Conservation (phyloP, 1,140 invertebrate species). For the Bilobella aurantiaca region DNA sequence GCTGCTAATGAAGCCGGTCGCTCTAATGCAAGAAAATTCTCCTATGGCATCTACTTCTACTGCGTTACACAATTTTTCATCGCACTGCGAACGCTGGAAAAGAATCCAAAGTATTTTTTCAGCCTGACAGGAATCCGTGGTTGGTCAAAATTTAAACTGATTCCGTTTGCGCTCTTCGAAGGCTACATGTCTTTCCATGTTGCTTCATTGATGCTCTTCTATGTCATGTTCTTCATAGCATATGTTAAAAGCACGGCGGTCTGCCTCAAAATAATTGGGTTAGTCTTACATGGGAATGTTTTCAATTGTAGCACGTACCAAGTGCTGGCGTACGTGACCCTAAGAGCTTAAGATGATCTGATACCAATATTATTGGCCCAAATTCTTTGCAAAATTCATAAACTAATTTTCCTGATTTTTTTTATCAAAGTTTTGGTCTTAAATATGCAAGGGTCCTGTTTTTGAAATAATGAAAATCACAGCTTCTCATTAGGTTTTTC, state of each 20-base stretch:
- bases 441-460: too few relatives aligned
- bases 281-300: too few relatives aligned
- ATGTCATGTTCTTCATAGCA: not conserved
- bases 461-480: too few relatives aligned
- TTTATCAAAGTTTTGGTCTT: too few relatives aligned
- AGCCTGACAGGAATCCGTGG: not conserved
- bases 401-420: too few relatives aligned
- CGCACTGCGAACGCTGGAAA: not conserved
- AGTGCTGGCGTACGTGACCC: too few relatives aligned
- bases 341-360: too few relatives aligned
- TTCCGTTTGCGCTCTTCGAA: slow-evolving; percentile 4
- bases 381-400: too few relatives aligned
- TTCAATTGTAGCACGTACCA: too few relatives aligned
- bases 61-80: not conserved
- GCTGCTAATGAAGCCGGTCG: too few relatives aligned
- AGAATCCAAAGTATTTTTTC: not conserved
- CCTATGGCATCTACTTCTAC: not conserved
- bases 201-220: not conserved
- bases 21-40: not conserved
- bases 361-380: too few relatives aligned
- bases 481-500: too few relatives aligned
- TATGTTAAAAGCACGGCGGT: not conserved
- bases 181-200: slow-evolving; percentile 4
- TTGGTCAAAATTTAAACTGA: not conserved
- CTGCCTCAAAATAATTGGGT: not conserved